These are phyloP conservation scores for Xerus rutilus DNA, from an alignment of 2,797 vertebrate species.

Conservation along the genomic window DNA sequence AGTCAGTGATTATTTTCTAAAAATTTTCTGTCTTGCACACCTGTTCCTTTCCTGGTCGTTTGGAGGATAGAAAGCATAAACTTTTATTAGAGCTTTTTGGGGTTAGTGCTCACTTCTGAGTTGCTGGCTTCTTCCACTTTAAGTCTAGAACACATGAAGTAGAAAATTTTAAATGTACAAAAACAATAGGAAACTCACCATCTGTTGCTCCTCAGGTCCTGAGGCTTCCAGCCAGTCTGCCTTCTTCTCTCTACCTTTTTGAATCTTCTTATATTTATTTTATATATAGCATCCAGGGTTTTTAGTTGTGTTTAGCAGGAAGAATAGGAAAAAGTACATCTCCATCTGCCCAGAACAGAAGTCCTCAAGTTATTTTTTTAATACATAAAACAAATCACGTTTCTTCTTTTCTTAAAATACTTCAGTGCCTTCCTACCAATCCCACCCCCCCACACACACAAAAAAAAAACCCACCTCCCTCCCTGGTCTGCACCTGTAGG, in stretches of 20 bases:
- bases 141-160: neutral
- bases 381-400: neutral
- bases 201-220: neutral
- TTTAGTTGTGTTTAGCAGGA: neutral
- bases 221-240: neutral
- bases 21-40: neutral
- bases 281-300: neutral
- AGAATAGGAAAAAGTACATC: neutral
- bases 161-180: neutral
- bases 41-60: neutral
- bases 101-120: neutral
- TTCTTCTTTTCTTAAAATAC: constrained; percentile 25
- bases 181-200: neutral
- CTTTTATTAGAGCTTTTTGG: neutral
- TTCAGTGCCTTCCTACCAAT: neutral
- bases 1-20: neutral
- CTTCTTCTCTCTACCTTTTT: neutral
- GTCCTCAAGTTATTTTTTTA: neutral
- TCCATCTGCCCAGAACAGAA: neutral
- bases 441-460: no score
- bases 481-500: neutral
- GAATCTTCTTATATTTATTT: neutral
- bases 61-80: neutral
- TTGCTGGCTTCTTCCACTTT: neutral
- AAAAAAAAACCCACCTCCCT: neutral